A percentile compares a stretch with the other conserved stretches of the same genome.
Evolutionary conservation across 2,113 vertebrate genomes (phyloP).

Genomic region (Salvelinus alpinus): DNA sequence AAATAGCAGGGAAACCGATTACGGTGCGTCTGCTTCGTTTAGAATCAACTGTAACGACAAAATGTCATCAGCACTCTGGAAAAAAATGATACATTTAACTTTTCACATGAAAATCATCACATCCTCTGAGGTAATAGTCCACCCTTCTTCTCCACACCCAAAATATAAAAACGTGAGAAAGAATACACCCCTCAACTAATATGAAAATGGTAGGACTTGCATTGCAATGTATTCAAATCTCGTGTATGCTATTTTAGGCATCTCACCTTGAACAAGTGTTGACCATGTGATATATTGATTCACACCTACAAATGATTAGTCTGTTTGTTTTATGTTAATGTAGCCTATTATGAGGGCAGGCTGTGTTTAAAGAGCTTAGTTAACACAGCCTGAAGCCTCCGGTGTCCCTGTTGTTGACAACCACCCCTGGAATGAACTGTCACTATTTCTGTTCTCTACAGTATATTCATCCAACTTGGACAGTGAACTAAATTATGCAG

Average conservation of each 20-base stretch:
- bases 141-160: neutral
- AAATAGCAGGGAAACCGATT: neutral
- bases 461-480: neutral
- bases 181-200: neutral
- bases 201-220: constrained; percentile 10
- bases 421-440: constrained; percentile 24
- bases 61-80: neutral
- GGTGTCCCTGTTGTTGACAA: constrained; percentile 9
- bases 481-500: constrained; percentile 25
- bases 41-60: neutral
- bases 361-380: neutral
- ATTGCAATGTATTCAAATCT: constrained; percentile 14
- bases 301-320: neutral
- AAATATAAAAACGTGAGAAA: neutral
- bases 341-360: neutral
- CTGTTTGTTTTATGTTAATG: neutral
- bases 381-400: neutral
- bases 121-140: neutral
- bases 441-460: constrained; percentile 23
- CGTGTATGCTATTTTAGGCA: constrained; percentile 20
- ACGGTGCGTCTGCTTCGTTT: neutral
- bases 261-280: neutral
- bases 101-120: neutral
- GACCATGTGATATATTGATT: constrained; percentile 1
- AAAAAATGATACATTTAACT: neutral